Evolutionary conservation across 2,113 vertebrate genomes (phyloP).

Genomic region (Pogonocichla stellata): DNA sequence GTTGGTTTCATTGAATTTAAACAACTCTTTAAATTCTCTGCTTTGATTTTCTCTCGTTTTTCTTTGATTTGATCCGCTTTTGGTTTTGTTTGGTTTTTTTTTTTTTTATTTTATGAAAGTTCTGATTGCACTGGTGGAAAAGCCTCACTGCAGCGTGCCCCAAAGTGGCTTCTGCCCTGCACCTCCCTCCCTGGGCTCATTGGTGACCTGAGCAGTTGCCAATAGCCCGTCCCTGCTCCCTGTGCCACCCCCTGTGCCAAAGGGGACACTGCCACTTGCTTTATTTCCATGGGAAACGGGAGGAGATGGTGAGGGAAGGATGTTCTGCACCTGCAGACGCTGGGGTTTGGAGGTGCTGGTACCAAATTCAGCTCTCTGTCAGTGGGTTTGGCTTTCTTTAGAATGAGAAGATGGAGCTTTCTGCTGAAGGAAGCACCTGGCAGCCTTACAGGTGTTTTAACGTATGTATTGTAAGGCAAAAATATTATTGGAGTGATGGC

Average conservation of each 20-base stretch:
- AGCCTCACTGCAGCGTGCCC: constrained; percentile 28
- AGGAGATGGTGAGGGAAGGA: not conserved
- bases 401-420: not conserved
- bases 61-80: constrained; percentile 36
- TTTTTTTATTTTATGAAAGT: constrained; percentile 5
- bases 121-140: constrained; percentile 54
- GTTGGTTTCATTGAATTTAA: constrained; percentile 81
- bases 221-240: not conserved
- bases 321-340: not conserved
- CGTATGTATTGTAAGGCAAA: not conserved
- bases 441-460: not conserved
- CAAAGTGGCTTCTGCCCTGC: not conserved
- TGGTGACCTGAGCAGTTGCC: constrained; percentile 47
- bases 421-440: not conserved
- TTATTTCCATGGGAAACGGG: not conserved
- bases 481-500: not conserved
- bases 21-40: constrained; percentile 56
- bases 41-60: constrained; percentile 46
- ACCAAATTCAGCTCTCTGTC: not conserved
- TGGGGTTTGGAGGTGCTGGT: not conserved
- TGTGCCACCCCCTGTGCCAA: not conserved
- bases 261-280: constrained; percentile 60
- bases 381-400: not conserved
- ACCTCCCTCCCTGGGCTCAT: constrained; percentile 35
- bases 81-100: not conserved